phyloP scores from a whole-genome alignment of 2,888 invertebrate genomes.

The Aphidoletes aphidimyza region DNA sequence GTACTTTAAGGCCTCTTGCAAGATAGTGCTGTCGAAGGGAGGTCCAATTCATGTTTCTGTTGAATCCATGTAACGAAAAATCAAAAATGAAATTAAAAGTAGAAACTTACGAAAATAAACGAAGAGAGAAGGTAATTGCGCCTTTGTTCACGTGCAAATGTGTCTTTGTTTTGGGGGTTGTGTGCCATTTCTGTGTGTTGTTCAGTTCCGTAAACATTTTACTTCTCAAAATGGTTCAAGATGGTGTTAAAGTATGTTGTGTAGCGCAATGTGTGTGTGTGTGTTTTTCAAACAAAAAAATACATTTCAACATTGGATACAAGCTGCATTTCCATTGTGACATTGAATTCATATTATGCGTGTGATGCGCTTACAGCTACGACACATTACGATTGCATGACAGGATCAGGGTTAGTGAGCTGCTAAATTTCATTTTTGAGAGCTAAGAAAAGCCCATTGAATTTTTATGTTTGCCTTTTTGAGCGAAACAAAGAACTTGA shows the following conservation, averaged over 20 bases:
- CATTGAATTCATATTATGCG: too few species aligned
- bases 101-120: slow-evolving; percentile 40
- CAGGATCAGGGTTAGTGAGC: too few species aligned
- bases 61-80: neutral
- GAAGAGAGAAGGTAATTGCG: slow-evolving; percentile 12
- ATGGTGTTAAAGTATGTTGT: neutral
- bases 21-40: too few species aligned
- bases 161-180: neutral
- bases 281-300: too few species aligned
- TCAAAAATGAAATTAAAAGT: neutral
- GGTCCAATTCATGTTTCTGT: too few species aligned
- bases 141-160: neutral
- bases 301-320: too few species aligned
- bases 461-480: neutral
- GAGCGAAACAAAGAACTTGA: too few species aligned
- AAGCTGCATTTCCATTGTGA: too few species aligned
- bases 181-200: neutral
- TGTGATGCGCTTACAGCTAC: too few species aligned
- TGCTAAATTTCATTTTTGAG: too few species aligned
- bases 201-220: neutral
- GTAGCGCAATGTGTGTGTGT: neutral
- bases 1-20: too few species aligned
- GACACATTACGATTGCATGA: too few species aligned
- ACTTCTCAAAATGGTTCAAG: neutral
- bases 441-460: neutral